Conservation (phyloP, 2,113 vertebrate species). For the Otis tarda region DNA sequence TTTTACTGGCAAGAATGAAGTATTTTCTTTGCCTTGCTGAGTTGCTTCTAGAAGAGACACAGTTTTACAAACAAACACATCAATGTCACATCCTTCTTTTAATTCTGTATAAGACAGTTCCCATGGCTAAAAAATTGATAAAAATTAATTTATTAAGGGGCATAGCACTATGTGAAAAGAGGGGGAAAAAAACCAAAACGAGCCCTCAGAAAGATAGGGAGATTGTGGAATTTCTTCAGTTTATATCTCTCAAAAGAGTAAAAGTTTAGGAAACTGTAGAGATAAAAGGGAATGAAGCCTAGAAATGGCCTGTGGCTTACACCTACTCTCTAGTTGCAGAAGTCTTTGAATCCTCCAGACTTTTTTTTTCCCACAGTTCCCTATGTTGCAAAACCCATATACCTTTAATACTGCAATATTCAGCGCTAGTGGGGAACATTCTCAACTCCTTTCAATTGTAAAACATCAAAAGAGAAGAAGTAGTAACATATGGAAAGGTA, state of each 20-base stretch:
- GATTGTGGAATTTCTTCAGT: neutral
- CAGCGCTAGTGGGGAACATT: constrained; percentile 8
- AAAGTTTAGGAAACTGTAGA: constrained; percentile 12
- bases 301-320: constrained; percentile 45
- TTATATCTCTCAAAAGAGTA: constrained; percentile 5
- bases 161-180: neutral
- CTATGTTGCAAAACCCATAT: neutral
- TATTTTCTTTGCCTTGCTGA: neutral
- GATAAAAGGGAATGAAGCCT: constrained; percentile 46
- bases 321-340: neutral
- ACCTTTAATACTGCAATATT: constrained; percentile 50
- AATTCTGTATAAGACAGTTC: neutral
- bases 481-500: constrained; percentile 1
- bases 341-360: constrained; percentile 44
- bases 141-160: neutral
- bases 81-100: neutral
- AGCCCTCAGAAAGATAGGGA: neutral
- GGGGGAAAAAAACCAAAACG: neutral
- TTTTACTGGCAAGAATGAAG: neutral
- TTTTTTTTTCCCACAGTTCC: neutral
- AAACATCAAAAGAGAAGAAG: constrained; percentile 30
- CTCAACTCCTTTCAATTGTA: constrained; percentile 6
- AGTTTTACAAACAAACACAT: neutral
- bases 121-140: neutral
- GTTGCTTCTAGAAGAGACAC: neutral